Conservation (phyloP, 2,888 invertebrate genomes). For the Sympetrum striolatum region DNA sequence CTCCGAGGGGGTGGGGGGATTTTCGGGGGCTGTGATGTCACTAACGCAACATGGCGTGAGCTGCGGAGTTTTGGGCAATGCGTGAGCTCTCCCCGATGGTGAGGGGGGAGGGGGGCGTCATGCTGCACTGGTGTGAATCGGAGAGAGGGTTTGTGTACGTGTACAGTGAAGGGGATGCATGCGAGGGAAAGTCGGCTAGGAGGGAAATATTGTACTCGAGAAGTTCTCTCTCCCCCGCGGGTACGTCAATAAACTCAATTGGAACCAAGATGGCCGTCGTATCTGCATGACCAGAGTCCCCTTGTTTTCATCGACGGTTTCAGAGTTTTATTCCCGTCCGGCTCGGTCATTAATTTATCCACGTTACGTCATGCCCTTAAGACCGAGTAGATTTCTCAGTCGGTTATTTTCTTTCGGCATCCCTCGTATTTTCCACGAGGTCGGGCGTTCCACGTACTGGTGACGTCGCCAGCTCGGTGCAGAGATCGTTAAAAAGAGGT, state of each 20-base stretch:
- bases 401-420: not conserved
- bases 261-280: too few relatives aligned
- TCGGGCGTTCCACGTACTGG: not conserved
- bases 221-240: not conserved
- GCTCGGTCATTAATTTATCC: too few relatives aligned
- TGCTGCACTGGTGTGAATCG: not conserved
- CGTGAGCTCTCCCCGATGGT: not conserved
- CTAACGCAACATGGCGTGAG: conserved; percentile 36
- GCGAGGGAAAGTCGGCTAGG: not conserved
- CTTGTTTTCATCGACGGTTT: too few relatives aligned
- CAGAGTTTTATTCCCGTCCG: too few relatives aligned
- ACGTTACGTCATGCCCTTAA: too few relatives aligned
- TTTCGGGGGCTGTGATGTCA: conserved; percentile 1
- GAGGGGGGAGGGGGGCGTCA: not conserved
- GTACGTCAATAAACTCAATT: not conserved
- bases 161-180: not conserved
- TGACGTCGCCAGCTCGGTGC: not conserved
- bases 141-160: not conserved
- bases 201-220: not conserved
- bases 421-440: not conserved
- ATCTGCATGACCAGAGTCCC: too few relatives aligned
- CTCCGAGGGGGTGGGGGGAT: not conserved
- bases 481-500: not conserved
- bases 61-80: not conserved
- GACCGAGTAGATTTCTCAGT: not conserved